Evolutionary conservation across 2,888 invertebrate genomes (phyloP).

Genomic region (Malthinus seriepunctatus): DNA sequence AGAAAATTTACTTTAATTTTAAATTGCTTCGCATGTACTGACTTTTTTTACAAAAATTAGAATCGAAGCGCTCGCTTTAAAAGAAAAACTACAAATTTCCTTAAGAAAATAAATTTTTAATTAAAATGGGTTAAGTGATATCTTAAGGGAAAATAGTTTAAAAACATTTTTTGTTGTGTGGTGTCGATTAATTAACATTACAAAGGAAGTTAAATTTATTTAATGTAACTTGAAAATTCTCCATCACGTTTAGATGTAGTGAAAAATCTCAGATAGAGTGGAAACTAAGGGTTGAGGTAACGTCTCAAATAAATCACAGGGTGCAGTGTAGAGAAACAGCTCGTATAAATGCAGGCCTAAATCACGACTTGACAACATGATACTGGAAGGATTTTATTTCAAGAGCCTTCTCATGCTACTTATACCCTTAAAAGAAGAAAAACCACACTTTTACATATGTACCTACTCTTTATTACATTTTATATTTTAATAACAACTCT

Average conservation of each 20-base stretch:
- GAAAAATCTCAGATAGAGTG: slow-evolving; percentile 40
- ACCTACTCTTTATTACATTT: no score
- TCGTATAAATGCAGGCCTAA: slow-evolving; percentile 53
- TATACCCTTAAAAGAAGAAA: slow-evolving; percentile 21
- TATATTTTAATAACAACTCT: no score
- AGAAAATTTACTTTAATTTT: slow-evolving; percentile 19
- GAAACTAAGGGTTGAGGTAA: slow-evolving; percentile 47
- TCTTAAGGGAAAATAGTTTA: no score
- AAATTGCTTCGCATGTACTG: background rate
- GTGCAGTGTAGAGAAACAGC: slow-evolving; percentile 44
- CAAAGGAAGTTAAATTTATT: background rate
- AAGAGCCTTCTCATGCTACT: slow-evolving; percentile 36
- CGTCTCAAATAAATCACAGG: slow-evolving; percentile 51
- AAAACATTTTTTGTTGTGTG: no score
- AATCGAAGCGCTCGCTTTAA: no score
- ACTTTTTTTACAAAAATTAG: no score
- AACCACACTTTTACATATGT: no score
- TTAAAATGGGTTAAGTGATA: no score
- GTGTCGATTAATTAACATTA: no score
- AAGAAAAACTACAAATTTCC: no score
- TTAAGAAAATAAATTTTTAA: no score
- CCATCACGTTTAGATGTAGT: slow-evolving; percentile 36
- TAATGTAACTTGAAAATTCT: slow-evolving; percentile 28
- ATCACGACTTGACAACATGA: slow-evolving; percentile 52
- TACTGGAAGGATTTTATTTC: slow-evolving; percentile 50